Evolutionary conservation across 2,113 vertebrate species (phyloP), one percentile per base, ranked within the genome.

Genomic region (Periophthalmus modestus): DNA sequence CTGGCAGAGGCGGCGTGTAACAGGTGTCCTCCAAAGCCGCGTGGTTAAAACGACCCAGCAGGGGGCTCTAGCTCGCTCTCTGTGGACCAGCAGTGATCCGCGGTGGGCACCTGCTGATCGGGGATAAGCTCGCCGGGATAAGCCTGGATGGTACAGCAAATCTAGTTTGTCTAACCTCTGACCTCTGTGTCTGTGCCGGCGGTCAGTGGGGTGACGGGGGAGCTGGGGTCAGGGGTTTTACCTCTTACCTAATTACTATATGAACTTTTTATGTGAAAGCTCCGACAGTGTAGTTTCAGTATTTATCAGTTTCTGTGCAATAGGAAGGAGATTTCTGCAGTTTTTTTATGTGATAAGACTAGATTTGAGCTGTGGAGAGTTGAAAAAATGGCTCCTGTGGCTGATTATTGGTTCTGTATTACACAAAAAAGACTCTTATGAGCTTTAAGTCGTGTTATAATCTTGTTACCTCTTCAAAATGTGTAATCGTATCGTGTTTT

Each of bases 41-140:
- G 0, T 28, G 52, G 78, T 85, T 82, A 80, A 83, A 81, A 74
- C 63, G 18, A 24, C 75, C 33, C 82, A 81, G 78, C 16, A 28
- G 39, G 80, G 84, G 70, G 69, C 74, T 84, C 72, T 68, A 81
- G 75, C 79, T 84, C 80, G 75, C 77, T 73, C 70, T 73, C 71
- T 71, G 74, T 59, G 81, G 78, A 79, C 68, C 54, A 33, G 46
- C 79, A 79, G 83, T 84, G 81, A 88, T 86, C 85, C 74, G 77
- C 82, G 83, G 75, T 80, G 81, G 82, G 81, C 84, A 90, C 84
- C 86, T 88, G 86, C 84, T 90, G 89, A 91, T 88, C 87, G 85
- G 79, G 87, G 91, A 90, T 91, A 88, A 90, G 74, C 85, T 81
- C 73, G 74, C 71, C 77, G 72, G 82, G 83, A 86, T 91, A 85